A percentile compares a stretch with the other conserved stretches of the same genome.
phyloP scores from a whole-genome alignment of 2,113 vertebrate species.

The Oryzias javanicus region DNA sequence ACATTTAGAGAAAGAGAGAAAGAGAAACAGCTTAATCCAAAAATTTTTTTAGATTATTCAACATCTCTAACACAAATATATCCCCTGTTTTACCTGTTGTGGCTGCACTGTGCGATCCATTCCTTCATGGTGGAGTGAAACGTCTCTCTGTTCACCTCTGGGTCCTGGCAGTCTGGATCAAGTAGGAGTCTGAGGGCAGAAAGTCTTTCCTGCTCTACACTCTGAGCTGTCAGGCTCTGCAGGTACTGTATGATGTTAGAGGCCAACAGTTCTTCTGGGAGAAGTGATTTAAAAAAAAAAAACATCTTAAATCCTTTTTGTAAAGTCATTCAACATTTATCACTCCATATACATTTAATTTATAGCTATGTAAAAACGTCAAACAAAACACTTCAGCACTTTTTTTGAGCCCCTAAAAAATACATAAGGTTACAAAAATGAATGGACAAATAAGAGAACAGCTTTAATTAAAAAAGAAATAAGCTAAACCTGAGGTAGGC shows the following conservation, averaged over 20 bases:
- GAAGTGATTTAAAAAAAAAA: background rate
- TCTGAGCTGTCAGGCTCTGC: conserved; percentile 70
- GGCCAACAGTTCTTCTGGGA: conserved; percentile 67
- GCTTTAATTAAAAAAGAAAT: too few relatives aligned
- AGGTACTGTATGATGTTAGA: conserved; percentile 73
- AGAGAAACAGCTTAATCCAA: too few relatives aligned
- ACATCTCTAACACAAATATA: background rate
- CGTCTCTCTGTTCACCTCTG: conserved; percentile 60
- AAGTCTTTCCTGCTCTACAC: conserved; percentile 61
- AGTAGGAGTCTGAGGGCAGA: conserved; percentile 58
- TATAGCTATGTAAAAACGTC: too few relatives aligned
- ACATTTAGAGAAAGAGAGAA: too few relatives aligned
- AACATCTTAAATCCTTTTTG: background rate
- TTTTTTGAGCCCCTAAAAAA: too few relatives aligned
- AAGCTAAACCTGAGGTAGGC: too few relatives aligned
- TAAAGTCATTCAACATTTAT: background rate
- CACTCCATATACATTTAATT: too few relatives aligned
- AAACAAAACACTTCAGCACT: too few relatives aligned
- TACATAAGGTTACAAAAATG: too few relatives aligned
- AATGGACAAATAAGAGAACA: too few relatives aligned
- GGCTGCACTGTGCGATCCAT: conserved; percentile 74
- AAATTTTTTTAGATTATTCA: too few relatives aligned
- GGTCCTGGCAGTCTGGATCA: conserved; percentile 65
- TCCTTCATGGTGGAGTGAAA: conserved; percentile 74
- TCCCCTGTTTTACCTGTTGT: conserved; percentile 61